Evolutionary conservation across 2,113 vertebrate genomes (phyloP).

Genomic region (Dendrocopos noguchii): DNA sequence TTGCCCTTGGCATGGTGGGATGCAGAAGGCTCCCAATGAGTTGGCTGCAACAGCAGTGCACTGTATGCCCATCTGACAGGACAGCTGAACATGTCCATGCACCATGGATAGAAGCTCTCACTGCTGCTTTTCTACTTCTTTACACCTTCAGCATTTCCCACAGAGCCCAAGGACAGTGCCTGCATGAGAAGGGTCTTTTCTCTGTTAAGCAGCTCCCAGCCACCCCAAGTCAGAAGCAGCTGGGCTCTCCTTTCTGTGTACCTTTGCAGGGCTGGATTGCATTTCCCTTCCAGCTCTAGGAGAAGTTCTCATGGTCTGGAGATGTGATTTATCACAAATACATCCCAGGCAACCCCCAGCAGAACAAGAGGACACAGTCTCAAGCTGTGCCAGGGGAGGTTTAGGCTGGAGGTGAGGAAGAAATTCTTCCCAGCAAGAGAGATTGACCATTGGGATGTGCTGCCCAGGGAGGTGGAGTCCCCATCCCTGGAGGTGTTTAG

Average conservation of each 20-base stretch:
- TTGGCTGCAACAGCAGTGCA: slow-evolving; percentile 12
- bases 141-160: neutral
- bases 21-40: neutral
- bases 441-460: too few relatives aligned
- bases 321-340: neutral
- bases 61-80: slow-evolving; percentile 33
- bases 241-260: neutral
- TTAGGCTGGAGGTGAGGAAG: too few relatives aligned
- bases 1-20: slow-evolving; percentile 3
- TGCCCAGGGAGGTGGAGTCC: too few relatives aligned
- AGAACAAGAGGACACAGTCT: too few relatives aligned
- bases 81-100: neutral
- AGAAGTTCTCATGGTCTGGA: neutral
- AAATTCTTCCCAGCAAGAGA: too few relatives aligned
- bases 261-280: neutral
- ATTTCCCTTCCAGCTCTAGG: neutral
- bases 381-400: too few relatives aligned
- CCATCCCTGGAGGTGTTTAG: too few relatives aligned
- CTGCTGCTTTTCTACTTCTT: neutral
- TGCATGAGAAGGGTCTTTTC: neutral
- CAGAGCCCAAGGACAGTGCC: neutral
- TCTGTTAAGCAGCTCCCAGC: neutral
- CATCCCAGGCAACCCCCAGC: too few relatives aligned
- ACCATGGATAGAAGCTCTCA: neutral
- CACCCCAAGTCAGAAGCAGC: neutral